Evolutionary conservation across 2,113 vertebrate species (phyloP), one percentile per base, ranked within the genome.

Genomic region (Pseudorectes ferrugineus): DNA sequence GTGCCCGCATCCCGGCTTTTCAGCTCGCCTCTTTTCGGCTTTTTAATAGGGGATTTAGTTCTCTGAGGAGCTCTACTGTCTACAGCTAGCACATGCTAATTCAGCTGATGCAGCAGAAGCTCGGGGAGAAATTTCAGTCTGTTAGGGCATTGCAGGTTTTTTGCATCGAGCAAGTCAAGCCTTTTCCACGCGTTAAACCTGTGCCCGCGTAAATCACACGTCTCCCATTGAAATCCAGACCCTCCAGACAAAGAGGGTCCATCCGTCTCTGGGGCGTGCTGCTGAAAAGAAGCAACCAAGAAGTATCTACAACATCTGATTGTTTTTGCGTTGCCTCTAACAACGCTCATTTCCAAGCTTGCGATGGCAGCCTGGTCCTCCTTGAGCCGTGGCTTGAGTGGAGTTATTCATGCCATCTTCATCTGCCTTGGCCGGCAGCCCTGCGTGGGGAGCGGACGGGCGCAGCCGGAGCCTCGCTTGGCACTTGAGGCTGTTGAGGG

Each of bases 41-140:
- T 58, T 83, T 82, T 85, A 51, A 71, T 33, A 35, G 52, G 63
- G 76, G 55, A 76, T 85, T 85, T 82, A 54, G 40, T n/a, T 63
- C 76, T 95, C 82, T 77, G 70, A 92, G 94, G 86, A 93, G 70
- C 1, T 9, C 70, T 80, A 91, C 90, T 89, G 70, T 87, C 79
- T 94, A 26, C 73, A 85, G 62, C 85, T 54, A 67, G 43, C 68
- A 67, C 66, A 42, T 36, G 65, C n/a, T 55, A 78, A 84, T 94
- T 92, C 93, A 95, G 84, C 93, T 95, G 94, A 91, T 89, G 73
- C 85, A 85, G 94, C 93, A 95, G 86, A 89, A 91, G 77, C 89
- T 89, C 40, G 2, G 84, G 61, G 40, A 85, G 89, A 75, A 55
- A 95, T 93, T 75, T 87, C 84, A 52, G 73, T 57, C 88, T 5